phyloP scores from a whole-genome alignment of 2,113 vertebrate genomes.

The Paramisgurnus dabryanus region DNA sequence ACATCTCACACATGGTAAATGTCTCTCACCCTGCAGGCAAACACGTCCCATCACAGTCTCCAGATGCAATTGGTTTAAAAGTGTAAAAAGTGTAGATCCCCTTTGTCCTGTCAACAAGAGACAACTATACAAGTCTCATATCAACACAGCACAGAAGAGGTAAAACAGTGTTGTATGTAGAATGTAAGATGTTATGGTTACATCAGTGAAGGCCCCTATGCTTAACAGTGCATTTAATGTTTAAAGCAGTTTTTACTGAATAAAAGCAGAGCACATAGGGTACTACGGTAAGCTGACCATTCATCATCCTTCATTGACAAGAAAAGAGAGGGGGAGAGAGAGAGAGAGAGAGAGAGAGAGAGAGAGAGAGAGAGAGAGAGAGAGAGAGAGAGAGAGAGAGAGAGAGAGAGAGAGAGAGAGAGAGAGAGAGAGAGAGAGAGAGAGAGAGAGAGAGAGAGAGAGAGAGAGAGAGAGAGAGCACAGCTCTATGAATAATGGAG shows the following conservation, averaged over 20 bases:
- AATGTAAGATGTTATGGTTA: background rate
- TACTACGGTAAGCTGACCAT: conserved; percentile 57
- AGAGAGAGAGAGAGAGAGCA: conserved; percentile 48
- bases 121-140: background rate
- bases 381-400: conserved; percentile 46
- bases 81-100: background rate
- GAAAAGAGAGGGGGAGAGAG: conserved; percentile 38
- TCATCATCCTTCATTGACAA: conserved; percentile 68
- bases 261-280: conserved; percentile 67
- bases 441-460: background rate
- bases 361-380: background rate
- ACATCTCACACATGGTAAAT: no score
- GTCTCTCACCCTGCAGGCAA: no score
- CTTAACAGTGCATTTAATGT: conserved; percentile 5
- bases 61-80: background rate
- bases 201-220: background rate
- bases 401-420: conserved; percentile 23
- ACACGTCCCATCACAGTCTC: background rate
- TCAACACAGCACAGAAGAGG: background rate
- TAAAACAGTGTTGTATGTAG: background rate
- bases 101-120: background rate
- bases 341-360: conserved; percentile 16
- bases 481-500: conserved; percentile 71
- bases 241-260: conserved; percentile 64
- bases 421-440: conserved; percentile 2